A percentile compares a stretch with the other conserved stretches of the same genome.
Evolutionary conservation across 1,140 invertebrate species (phyloP).

Genomic region (Aphis gossypii): DNA sequence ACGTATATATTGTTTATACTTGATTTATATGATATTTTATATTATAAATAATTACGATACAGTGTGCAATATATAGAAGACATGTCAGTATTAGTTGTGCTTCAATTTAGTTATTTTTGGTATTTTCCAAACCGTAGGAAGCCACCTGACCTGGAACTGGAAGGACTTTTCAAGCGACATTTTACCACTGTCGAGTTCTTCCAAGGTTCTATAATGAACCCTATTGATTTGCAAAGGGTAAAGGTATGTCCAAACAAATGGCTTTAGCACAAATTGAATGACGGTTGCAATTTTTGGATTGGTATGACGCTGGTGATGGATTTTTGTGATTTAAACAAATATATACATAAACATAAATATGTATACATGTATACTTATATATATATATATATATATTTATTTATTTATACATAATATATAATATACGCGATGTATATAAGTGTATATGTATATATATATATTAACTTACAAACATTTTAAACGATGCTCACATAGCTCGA

Average conservation of each 20-base stretch:
- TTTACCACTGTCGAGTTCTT: conserved; percentile 99
- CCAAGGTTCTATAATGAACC: conserved; percentile 99
- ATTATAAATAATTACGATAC: conserved; percentile 37
- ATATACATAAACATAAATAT: conserved; percentile 12
- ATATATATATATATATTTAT: neutral
- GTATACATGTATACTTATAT: neutral
- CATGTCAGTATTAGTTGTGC: conserved; percentile 55
- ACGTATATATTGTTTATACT: conserved; percentile 18
- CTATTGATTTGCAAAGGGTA: conserved; percentile 97
- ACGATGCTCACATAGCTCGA: neutral
- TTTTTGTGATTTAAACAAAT: conserved; percentile 52
- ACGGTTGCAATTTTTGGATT: conserved; percentile 57
- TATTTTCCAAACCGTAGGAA: conserved; percentile 70
- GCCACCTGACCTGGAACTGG: conserved; percentile 95
- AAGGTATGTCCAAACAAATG: conserved; percentile 79
- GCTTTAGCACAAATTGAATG: conserved; percentile 57
- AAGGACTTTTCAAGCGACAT: conserved; percentile 99
- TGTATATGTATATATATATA: conserved; percentile 24
- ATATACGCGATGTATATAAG: neutral
- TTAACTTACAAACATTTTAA: conserved; percentile 3
- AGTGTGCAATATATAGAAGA: conserved; percentile 53
- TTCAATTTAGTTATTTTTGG: conserved; percentile 58
- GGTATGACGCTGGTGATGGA: conserved; percentile 57
- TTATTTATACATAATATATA: neutral
- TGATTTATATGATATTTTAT: conserved; percentile 41